Percentiles rank a stretch among this genome's conserved stretches.
Conservation (phyloP, 2,113 vertebrate genomes). For the Tetrao urogallus region DNA sequence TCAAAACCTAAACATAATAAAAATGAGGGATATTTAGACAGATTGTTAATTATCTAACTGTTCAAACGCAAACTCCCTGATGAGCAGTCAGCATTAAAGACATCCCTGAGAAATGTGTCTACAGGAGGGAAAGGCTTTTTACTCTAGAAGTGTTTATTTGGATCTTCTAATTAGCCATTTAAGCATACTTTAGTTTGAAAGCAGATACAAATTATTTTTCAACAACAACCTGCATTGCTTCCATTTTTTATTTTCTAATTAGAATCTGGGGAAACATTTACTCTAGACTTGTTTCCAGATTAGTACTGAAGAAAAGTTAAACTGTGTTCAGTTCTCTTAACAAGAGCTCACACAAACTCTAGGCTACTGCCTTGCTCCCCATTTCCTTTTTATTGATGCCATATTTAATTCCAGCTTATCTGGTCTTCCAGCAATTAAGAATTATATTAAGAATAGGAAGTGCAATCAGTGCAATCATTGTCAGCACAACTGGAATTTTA, state of each 20-base stretch:
- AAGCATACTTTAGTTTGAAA: slow-evolving; percentile 21
- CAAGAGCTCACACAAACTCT: not conserved
- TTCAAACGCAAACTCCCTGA: slow-evolving; percentile 27
- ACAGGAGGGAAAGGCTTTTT: slow-evolving; percentile 4
- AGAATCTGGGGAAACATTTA: not conserved
- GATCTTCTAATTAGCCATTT: slow-evolving; percentile 34
- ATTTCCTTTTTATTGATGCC: not conserved
- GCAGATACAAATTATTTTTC: slow-evolving; percentile 1
- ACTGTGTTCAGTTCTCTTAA: not conserved
- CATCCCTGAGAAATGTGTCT: slow-evolving; percentile 17
- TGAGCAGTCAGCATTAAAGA: not conserved
- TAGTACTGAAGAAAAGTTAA: not conserved
- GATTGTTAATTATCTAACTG: slow-evolving; percentile 35
- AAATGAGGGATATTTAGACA: slow-evolving; percentile 30
- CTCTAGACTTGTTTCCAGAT: not conserved
- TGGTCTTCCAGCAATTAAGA: not conserved
- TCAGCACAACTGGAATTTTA: not conserved
- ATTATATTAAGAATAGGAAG: not conserved
- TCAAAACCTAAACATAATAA: slow-evolving; percentile 14
- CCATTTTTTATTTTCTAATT: slow-evolving; percentile 31
- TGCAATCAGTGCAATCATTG: not conserved
- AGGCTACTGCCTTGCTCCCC: not conserved
- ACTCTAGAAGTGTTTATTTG: slow-evolving; percentile 43
- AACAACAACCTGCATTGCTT: not conserved
- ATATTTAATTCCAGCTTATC: not conserved